Evolutionary conservation across 2,797 vertebrate species (phyloP), one percentile per base, ranked within the genome.

Genomic region (Mus spretus): DNA sequence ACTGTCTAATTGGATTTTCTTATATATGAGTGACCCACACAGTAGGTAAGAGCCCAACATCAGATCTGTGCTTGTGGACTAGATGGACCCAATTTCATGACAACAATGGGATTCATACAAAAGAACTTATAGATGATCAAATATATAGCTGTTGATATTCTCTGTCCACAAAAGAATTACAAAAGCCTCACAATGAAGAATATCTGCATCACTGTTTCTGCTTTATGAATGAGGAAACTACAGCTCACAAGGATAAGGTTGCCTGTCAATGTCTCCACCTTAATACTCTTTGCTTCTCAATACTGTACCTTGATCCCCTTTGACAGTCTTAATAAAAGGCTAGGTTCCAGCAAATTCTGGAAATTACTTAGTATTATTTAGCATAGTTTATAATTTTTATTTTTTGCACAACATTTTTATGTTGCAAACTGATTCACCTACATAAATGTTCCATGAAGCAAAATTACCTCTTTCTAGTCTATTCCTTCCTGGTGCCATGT

Each of bases 341-440:
- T 78, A 6, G 28, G 47, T 74, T 70, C 28, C 20, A 84, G 31
- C 61, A 61, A 67, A 89, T 6, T 5, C n/a, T 34, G 13, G 37
- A 61, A 40, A 79, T 75, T 31, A 50, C 24, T 47, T 50, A 61
- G 19, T 22, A 2, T 9, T 77, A 37, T 87, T 67, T 26, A 74
- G n/a, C 55, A 31, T 22, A 15, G 79, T 87, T 79, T 55, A 40
- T n/a, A 13, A 10, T 83, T 91, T 44, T 77, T 44, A 92, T 96
- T 90, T 74, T 74, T 74, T 78, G 3, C 6, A 37, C 34, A 19
- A 72, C 70, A 83, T 47, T 63, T 89, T 89, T 65, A 59, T 24
- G n/a, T 22, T 28, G 7, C 24, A 44, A 57, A 20, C 59, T 59
- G 87, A 22, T 88, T 96, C 67, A 20, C 37, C 31, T 6, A 53